Base-by-base conservation (phyloP, 2,888 invertebrate genomes). In the Tortricodes alternella region DNA sequence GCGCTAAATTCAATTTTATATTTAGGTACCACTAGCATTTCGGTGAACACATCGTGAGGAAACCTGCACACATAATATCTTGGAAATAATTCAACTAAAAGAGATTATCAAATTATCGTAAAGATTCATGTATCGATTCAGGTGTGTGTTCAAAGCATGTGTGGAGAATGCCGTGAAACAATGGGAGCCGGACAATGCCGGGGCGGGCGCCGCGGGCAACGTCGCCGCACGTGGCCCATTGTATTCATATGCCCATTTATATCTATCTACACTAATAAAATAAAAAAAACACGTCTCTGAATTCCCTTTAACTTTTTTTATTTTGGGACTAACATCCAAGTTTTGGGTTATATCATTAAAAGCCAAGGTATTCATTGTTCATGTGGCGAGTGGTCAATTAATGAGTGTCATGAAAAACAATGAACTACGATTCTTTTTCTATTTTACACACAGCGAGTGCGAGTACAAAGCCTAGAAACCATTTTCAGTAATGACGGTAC, bases 141-240 rank as follows among this genome's bases (percentile, higher is more conserved):
- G 69, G 71, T 66, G 75, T 74, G 80, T 75, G 85, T 82, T 80
- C 82, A 80, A 83, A 80, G 75, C 79, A 69, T 82, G 79, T 81
- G 76, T 66, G 70, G 68, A 82, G 79, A 78, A 83, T 85, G 84
- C 83, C 79, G 76, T 83, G 80, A 85, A 84, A 88, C 88, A 89
- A 88, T 88, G 82, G 82, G 53, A 64, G 61, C 68, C 68, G 77
- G 84, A 89, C 88, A 88, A 88, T 86, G 78, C 84, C 53, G 62
- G 71, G 69, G 67, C 70, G 73, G 71, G 70, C 76, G 73, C 64
- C 68, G 64, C 49, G 49, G 57, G 60, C 49, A 60, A 46, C 70
- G 48, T 48, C 48, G 66, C 66, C 76, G 83, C 89, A 86, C 89
- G 88, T 89, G 89, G 69, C 70, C 68, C 75, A 85, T 86, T 86